Percentiles rank a stretch among this genome's conserved stretches.
Conservation (phyloP, 2,113 vertebrate species). For the Synchiropus splendidus region DNA sequence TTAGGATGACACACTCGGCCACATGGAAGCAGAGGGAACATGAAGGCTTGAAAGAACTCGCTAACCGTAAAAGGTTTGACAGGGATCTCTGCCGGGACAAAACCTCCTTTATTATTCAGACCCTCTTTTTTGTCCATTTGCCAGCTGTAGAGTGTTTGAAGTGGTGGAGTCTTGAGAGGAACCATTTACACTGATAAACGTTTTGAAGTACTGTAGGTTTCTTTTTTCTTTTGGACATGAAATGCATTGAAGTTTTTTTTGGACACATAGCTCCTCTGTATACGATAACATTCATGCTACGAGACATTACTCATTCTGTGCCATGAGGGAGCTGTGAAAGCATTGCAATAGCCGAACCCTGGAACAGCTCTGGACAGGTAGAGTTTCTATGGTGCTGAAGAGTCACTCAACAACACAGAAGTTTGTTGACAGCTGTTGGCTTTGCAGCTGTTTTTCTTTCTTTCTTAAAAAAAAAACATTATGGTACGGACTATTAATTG, state of each 20-base stretch:
- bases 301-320: conserved; percentile 44
- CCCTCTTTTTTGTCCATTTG: conserved; percentile 26
- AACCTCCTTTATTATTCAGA: conserved; percentile 31
- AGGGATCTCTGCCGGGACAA: conserved; percentile 20
- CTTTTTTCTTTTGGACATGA: conserved; percentile 8
- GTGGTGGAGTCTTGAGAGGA: conserved; percentile 23
- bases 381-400: conserved; percentile 52
- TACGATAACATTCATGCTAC: conserved; percentile 33
- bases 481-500: no score
- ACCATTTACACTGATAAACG: conserved; percentile 26
- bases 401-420: conserved; percentile 46
- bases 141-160: conserved; percentile 43
- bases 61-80: conserved; percentile 32
- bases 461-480: conserved; percentile 11
- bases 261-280: conserved; percentile 15
- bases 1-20: conserved; percentile 19
- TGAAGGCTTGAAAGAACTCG: conserved; percentile 23
- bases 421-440: conserved; percentile 46
- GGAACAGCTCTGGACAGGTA: conserved; percentile 50
- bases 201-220: conserved; percentile 16
- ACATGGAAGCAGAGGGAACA: conserved; percentile 14
- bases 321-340: conserved; percentile 41
- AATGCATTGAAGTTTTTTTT: conserved; percentile 6
- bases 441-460: conserved; percentile 20
- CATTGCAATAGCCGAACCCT: conserved; percentile 36